Evolutionary conservation across 1,140 invertebrate genomes (phyloP).

Genomic region (Gryllus bimaculatus): DNA sequence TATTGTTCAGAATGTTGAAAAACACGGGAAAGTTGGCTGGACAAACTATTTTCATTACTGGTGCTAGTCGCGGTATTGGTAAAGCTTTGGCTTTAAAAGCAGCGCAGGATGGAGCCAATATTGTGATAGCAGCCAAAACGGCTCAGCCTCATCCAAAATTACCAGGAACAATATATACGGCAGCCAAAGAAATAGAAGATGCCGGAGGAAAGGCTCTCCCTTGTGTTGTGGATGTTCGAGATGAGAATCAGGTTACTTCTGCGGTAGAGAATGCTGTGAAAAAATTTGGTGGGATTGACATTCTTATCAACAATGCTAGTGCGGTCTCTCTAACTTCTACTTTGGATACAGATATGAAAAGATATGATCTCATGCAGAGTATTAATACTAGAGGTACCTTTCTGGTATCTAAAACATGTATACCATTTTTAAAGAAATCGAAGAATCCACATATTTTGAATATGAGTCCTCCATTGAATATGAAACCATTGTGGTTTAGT

Average conservation of each 20-base stretch:
- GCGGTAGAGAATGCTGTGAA: slow-evolving; percentile 80
- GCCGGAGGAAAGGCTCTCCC: slow-evolving; percentile 85
- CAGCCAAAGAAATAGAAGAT: slow-evolving; percentile 88
- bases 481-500: slow-evolving; percentile 86
- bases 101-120: slow-evolving; percentile 88
- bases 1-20: too few species aligned
- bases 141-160: slow-evolving; percentile 90
- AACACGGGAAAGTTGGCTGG: slow-evolving; percentile 69
- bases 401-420: slow-evolving; percentile 83
- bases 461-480: slow-evolving; percentile 85
- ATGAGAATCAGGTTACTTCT: slow-evolving; percentile 68
- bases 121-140: slow-evolving; percentile 95
- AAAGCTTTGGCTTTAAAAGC: slow-evolving; percentile 92
- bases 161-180: slow-evolving; percentile 95
- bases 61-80: slow-evolving; percentile 96
- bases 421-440: slow-evolving; percentile 82
- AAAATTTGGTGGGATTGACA: slow-evolving; percentile 94
- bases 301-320: slow-evolving; percentile 92
- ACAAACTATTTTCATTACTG: slow-evolving; percentile 88
- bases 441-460: slow-evolving; percentile 94
- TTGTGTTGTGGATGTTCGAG: slow-evolving; percentile 87
- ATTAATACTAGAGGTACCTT: slow-evolving; percentile 90
- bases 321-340: slow-evolving; percentile 91
- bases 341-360: slow-evolving; percentile 84
- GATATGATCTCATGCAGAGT: slow-evolving; percentile 87